Base-by-base conservation (phyloP, 2,113 vertebrate species). In the Hippocampus zosterae region DNA sequence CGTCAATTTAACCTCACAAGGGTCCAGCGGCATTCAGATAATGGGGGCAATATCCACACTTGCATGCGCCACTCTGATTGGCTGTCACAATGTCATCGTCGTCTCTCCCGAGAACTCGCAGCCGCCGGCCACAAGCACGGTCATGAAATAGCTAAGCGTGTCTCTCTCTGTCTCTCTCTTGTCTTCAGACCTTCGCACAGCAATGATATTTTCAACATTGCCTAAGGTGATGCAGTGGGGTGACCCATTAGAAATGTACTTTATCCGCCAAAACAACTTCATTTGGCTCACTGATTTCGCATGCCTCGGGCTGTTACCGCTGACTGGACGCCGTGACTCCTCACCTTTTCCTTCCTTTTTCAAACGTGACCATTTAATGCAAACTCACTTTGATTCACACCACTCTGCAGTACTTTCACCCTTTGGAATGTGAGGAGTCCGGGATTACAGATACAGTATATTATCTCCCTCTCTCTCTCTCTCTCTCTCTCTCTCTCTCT, bases 211-310 rank as follows among this genome's bases (percentile, higher is more conserved):
- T 84, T 77, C 56, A 78, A 78, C 65, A 68, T 74, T 70, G 82
- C 90, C 86, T 77, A 41, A 60, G 85, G 90, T 83, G 44, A 63
- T 79, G 67, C 75, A 71, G 77, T 66, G 74, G 74, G 77, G 78
- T 87, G 85, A 89, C 87, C 89, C 69, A 76, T 88, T 89, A 82
- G 70, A 78, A 80, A 84, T 74, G 68, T 76, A 81, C 74, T 81
- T 87, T 80, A 84, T 81, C 80, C 78, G 76, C 81, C 70, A 76
- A 81, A 81, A 78, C 71, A 78, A 78, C 63, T 80, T 76, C 73
- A 78, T 82, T 81, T 76, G 76, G 66, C 75, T 78, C 78, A 79
- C 60, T 81, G 69, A 72, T 68, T 79, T 68, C 61, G 33, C 27
- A 64, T 2, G 64, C 78, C 64, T 1, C 8, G 65, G 75, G 80